phyloP scores from a whole-genome alignment of 2,888 invertebrate genomes.

The Oscheius sp. region DNA sequence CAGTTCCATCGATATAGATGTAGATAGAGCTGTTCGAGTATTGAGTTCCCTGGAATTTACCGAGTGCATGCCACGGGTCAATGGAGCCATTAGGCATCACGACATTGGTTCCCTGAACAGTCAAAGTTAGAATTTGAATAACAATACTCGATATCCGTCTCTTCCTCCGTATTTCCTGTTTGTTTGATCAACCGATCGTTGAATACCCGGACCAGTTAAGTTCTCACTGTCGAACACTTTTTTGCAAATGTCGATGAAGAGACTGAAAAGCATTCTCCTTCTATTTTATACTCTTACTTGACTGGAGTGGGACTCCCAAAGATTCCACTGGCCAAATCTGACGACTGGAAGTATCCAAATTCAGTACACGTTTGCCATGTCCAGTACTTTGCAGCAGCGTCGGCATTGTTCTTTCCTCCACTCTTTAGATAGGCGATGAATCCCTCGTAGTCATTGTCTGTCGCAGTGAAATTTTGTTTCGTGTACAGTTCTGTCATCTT shows the following conservation, averaged over 20 bases:
- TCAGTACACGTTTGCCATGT: slow-evolving; percentile 93
- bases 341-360: slow-evolving; percentile 93
- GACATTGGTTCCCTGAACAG: slow-evolving; percentile 49
- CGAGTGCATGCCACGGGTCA: slow-evolving; percentile 52
- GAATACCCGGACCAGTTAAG: slow-evolving; percentile 8
- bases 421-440: slow-evolving; percentile 30
- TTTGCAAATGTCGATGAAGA: slow-evolving; percentile 55
- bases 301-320: slow-evolving; percentile 59
- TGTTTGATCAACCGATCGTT: slow-evolving; percentile 34
- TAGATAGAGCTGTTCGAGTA: slow-evolving; percentile 1
- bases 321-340: slow-evolving; percentile 73
- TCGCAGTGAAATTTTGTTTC: slow-evolving; percentile 24
- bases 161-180: slow-evolving; percentile 47
- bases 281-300: slow-evolving; percentile 39
- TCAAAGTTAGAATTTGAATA: neutral
- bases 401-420: neutral
- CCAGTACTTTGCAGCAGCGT: slow-evolving; percentile 78
- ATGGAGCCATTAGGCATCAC: slow-evolving; percentile 52
- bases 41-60: slow-evolving; percentile 23
- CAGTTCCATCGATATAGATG: slow-evolving; percentile 40
- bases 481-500: slow-evolving; percentile 73
- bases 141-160: slow-evolving; percentile 36
- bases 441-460: slow-evolving; percentile 41
- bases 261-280: slow-evolving; percentile 32
- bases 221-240: slow-evolving; percentile 43